Base-by-base conservation (phyloP, 30 jellyfish, hydroid and myxozoan genomes). In the Aurelia aurita complex sp. Pacific region DNA sequence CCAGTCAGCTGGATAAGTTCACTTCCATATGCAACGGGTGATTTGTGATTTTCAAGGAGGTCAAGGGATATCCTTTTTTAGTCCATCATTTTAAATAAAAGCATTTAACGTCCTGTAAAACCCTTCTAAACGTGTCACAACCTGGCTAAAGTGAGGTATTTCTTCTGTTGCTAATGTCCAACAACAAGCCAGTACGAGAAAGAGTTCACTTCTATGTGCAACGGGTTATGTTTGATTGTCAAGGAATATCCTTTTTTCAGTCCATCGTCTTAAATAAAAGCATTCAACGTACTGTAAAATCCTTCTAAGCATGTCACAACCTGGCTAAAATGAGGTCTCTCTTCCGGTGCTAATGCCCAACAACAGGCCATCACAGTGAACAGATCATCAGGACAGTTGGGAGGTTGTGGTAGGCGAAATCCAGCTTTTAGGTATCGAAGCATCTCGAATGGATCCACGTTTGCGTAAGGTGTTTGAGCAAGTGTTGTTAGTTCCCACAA, bases 361-460 rank as follows among this genome's bases (percentile, higher is more conserved):
- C 98, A 94, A 51, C 98, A 94, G 32, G 98, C 98, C 98, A 94
- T 94, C 35, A 94, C 98, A 12, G 98, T 89, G 79, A 94, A 94
- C 52, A 94, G 80, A 53, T 94, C 98, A 74, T 94, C 98, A 13
- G 98, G 98, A 82, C 98, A 94, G 69, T 94, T 89, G 2, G 85
- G 92, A 53, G 98, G 98, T 42, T 94, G 98, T 1, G 98, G 98
- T 14, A 94, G 84, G 18, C 98, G 95, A 36, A 86, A 81, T 14
- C 98, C 98, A 38, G 98, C 94, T 67, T 94, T 88, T 14, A 94
- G 83, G 72, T 94, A 94, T 38, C 97, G 86, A 19, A 94, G 94
- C 98, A 94, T 94, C 64, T 94, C 98, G 36, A 83, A 88, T 10
- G 98, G 98, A 66, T 94, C 98, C 53, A 94, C 98, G 63, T 84